phyloP scores from a whole-genome alignment of 2,888 invertebrate species.

The Sarcophaga caerulescens region DNA sequence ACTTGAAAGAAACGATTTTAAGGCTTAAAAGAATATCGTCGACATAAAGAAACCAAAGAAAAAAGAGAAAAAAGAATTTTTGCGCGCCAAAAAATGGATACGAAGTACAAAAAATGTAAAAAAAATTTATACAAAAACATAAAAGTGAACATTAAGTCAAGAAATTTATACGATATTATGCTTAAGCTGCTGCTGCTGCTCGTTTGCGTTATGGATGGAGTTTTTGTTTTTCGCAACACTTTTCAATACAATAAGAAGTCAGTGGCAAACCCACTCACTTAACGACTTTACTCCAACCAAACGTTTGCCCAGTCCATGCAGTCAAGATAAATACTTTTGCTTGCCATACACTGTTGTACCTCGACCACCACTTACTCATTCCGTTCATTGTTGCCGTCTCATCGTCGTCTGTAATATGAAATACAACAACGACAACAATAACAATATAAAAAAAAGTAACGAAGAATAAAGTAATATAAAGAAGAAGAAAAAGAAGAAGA shows the following conservation, averaged over 20 bases:
- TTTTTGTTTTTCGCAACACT: neutral
- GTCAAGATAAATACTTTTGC: conserved; percentile 30
- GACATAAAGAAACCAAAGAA: neutral
- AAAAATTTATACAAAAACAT: conserved; percentile 1
- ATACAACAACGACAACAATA: conserved; percentile 6
- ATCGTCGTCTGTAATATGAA: conserved; percentile 2
- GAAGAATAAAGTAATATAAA: neutral
- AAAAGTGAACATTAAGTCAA: conserved; percentile 3
- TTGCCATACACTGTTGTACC: neutral
- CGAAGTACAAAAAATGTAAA: neutral
- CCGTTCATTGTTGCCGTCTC: neutral
- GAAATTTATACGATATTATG: conserved; percentile 12
- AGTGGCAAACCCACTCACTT: neutral
- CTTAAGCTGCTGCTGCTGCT: neutral
- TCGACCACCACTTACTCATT: neutral
- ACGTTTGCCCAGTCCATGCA: neutral
- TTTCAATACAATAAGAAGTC: conserved; percentile 8
- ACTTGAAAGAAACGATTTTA: neutral
- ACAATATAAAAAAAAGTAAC: neutral
- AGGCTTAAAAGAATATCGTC: conserved; percentile 7
- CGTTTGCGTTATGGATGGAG: conserved; percentile 1
- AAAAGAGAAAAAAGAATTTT: conserved; percentile 27
- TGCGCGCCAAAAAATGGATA: conserved; percentile 55
- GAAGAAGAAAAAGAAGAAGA: neutral
- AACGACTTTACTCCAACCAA: neutral